Conservation (phyloP, 2,113 vertebrate genomes). For the Corvus moneduloides region DNA sequence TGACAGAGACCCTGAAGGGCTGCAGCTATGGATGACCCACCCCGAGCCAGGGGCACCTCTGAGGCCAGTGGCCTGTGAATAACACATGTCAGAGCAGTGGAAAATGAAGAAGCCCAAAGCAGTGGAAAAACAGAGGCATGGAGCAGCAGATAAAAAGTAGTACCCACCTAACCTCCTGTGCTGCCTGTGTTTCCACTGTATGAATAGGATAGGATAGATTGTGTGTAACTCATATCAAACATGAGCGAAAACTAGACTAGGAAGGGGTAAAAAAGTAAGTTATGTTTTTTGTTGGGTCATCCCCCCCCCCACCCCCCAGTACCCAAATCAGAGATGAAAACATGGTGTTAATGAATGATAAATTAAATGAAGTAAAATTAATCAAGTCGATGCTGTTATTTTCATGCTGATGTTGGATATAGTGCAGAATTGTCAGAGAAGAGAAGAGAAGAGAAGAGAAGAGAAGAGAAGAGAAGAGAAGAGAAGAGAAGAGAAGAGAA, state of each 20-base stretch:
- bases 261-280: background rate
- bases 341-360: background rate
- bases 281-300: background rate
- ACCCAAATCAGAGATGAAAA: background rate
- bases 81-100: background rate
- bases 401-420: background rate
- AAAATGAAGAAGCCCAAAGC: background rate
- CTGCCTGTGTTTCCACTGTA: background rate
- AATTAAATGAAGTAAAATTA: background rate
- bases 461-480: too few relatives aligned
- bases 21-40: background rate
- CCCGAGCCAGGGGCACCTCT: background rate
- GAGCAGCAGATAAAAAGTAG: background rate
- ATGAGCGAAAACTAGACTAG: background rate
- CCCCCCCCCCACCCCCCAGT: too few relatives aligned
- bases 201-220: background rate
- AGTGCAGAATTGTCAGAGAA: background rate
- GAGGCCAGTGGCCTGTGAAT: accelerated
- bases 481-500: background rate
- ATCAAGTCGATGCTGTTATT: background rate
- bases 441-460: background rate
- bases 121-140: background rate
- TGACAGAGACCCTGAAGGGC: background rate
- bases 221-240: background rate
- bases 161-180: background rate